Evolutionary conservation across 2,888 invertebrate species (phyloP).

Genomic region (Eilema sororculum): DNA sequence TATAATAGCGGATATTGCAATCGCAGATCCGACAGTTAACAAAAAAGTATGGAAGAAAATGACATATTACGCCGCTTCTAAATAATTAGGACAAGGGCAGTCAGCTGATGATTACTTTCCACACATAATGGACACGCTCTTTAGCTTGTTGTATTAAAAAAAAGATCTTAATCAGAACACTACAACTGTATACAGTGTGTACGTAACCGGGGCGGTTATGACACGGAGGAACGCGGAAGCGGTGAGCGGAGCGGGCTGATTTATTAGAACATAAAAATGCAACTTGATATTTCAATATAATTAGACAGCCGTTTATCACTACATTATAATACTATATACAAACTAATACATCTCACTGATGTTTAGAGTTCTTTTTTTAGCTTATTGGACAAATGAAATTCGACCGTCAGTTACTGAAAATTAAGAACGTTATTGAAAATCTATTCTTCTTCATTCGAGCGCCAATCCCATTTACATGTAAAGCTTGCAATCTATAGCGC

Average conservation of each 20-base stretch:
- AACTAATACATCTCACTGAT: background rate
- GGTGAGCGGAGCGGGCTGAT: slow-evolving; percentile 18
- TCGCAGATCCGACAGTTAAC: background rate
- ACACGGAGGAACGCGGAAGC: slow-evolving; percentile 25
- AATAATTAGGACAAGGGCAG: background rate
- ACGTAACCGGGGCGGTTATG: slow-evolving; percentile 28
- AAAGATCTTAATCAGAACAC: background rate
- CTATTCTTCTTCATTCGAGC: background rate
- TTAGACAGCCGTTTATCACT: background rate
- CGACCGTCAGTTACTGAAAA: background rate
- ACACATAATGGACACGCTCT: background rate
- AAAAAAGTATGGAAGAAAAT: background rate
- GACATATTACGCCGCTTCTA: background rate
- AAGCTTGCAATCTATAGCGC: background rate
- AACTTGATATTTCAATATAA: slow-evolving; percentile 19
- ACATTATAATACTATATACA: background rate
- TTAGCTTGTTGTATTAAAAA: background rate
- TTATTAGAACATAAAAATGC: slow-evolving; percentile 24
- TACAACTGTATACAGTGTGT: slow-evolving; percentile 19
- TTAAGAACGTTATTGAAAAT: background rate
- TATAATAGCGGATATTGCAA: too few relatives aligned
- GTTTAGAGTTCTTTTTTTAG: background rate
- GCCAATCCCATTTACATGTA: background rate
- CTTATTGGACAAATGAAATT: background rate
- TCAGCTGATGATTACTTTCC: background rate